These are phyloP conservation scores for Synanthedon andrenaeformis DNA, from an alignment of 2,888 invertebrate species.

Conservation along the genomic window DNA sequence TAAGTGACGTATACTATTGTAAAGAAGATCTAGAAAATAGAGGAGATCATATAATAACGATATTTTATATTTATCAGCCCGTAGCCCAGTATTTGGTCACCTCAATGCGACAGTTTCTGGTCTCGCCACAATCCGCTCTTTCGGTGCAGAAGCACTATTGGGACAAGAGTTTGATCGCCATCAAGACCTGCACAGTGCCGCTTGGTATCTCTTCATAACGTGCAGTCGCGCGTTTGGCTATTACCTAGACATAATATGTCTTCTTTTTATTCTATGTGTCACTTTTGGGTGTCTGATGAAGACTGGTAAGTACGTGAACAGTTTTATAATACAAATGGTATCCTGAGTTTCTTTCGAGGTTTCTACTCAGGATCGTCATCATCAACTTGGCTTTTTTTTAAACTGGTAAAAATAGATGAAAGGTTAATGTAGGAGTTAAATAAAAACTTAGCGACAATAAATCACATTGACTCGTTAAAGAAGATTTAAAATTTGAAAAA, in stretches of 20 bases:
- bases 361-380: not conserved
- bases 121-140: constrained; percentile 83
- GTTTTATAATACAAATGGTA: not conserved
- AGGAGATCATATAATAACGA: not conserved
- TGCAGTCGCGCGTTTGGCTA: constrained; percentile 76
- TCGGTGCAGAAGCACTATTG: constrained; percentile 75
- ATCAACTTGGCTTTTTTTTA: not conserved
- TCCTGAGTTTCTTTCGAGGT: too few relatives aligned
- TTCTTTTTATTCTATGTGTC: constrained; percentile 73
- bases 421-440: too few relatives aligned
- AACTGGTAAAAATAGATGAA: not conserved
- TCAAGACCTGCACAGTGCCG: constrained; percentile 75
- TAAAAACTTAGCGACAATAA: too few relatives aligned
- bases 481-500: too few relatives aligned
- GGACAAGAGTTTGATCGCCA: constrained; percentile 66
- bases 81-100: constrained; percentile 88
- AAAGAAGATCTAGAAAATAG: not conserved
- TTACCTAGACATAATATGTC: constrained; percentile 74
- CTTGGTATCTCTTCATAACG: constrained; percentile 76
- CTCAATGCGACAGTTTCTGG: constrained; percentile 84
- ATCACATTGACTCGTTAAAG: too few relatives aligned
- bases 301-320: constrained; percentile 28
- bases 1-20: constrained; percentile 35
- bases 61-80: constrained; percentile 60
- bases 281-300: constrained; percentile 73